These are phyloP conservation scores for Bubo bubo DNA, from an alignment of 2,113 vertebrate species.

Conservation along the genomic window DNA sequence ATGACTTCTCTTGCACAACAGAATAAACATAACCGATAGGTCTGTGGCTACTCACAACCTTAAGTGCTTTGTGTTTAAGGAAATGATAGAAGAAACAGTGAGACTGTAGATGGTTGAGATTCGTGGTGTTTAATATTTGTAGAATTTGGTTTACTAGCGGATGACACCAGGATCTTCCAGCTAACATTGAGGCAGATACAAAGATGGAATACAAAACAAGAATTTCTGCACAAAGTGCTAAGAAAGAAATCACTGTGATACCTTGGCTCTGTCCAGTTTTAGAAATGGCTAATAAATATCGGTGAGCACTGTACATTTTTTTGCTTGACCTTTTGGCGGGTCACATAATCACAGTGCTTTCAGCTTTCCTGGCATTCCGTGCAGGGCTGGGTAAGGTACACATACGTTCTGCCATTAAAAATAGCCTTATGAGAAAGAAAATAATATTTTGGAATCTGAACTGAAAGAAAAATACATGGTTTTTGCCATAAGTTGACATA, in stretches of 20 bases:
- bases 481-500: conserved; percentile 58
- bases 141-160: neutral
- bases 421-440: conserved; percentile 59
- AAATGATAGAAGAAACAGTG: neutral
- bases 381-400: conserved; percentile 8
- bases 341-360: neutral
- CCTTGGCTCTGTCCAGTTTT: neutral
- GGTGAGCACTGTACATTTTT: neutral
- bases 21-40: neutral
- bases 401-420: conserved; percentile 49
- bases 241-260: neutral
- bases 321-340: neutral
- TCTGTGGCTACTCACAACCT: neutral
- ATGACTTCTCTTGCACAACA: neutral
- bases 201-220: neutral
- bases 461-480: conserved; percentile 52
- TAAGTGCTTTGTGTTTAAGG: neutral
- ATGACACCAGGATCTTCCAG: neutral
- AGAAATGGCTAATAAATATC: neutral
- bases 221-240: neutral
- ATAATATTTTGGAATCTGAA: conserved; percentile 45
- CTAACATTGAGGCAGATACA: neutral
- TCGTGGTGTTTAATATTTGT: neutral
- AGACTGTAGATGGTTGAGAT: neutral
- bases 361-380: conserved; percentile 6